These are phyloP conservation scores for Chloroclystis v-ata DNA, from an alignment of 2,888 invertebrate genomes.

Conservation along the genomic window DNA sequence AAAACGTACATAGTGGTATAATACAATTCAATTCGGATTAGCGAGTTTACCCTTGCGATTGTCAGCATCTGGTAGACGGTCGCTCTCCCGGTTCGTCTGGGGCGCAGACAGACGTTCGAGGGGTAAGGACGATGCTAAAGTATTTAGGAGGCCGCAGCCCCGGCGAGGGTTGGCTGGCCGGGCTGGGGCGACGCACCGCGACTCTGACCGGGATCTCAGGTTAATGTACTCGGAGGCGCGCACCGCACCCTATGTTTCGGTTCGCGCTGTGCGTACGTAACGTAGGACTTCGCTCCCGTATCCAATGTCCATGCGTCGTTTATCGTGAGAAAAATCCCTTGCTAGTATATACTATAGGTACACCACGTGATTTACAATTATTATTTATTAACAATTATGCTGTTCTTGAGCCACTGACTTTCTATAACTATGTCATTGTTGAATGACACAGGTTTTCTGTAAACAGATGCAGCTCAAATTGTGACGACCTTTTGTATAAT, in stretches of 20 bases:
- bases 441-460: neutral
- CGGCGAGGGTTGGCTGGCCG: constrained; percentile 42
- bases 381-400: constrained; percentile 1
- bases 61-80: constrained; percentile 32
- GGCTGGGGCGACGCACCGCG: constrained; percentile 37
- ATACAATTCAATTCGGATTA: constrained; percentile 13
- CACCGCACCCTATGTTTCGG: constrained; percentile 32
- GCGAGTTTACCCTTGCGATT: constrained; percentile 23
- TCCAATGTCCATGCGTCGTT: constrained; percentile 16
- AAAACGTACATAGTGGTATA: too few species aligned
- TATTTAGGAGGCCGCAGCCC: constrained; percentile 41
- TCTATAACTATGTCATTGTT: constrained; percentile 10
- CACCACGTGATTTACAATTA: constrained; percentile 1
- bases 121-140: constrained; percentile 51
- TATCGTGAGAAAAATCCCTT: constrained; percentile 1
- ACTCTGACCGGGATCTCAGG: constrained; percentile 39
- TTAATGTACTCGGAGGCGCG: constrained; percentile 38
- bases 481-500: too few species aligned
- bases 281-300: constrained; percentile 24
- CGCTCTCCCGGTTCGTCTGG: constrained; percentile 40
- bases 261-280: constrained; percentile 22
- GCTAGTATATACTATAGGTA: neutral
- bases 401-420: constrained; percentile 10
- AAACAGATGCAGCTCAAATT: too few species aligned
- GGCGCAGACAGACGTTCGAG: constrained; percentile 36